Evolutionary conservation across 2,797 vertebrate species (phyloP).

Genomic region (Discoglossus pictus): DNA sequence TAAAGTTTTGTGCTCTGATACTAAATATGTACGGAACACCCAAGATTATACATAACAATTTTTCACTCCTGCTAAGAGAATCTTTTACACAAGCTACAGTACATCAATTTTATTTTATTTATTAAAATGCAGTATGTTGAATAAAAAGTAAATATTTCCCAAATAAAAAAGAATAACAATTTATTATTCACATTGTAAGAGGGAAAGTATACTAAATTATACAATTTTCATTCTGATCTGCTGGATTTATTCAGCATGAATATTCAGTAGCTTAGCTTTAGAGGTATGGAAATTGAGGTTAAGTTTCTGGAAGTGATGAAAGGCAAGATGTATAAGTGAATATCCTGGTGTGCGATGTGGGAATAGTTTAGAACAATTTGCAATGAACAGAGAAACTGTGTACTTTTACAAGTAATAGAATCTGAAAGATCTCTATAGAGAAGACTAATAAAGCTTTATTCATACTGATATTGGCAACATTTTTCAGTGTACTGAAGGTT

Average conservation of each 20-base stretch:
- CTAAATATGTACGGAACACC: too few relatives aligned
- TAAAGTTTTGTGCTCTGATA: too few relatives aligned
- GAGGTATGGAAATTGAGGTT: slow-evolving; percentile 48
- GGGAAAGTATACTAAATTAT: slow-evolving; percentile 21
- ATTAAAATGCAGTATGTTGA: too few relatives aligned
- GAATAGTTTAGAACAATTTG: slow-evolving; percentile 48
- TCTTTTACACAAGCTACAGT: too few relatives aligned
- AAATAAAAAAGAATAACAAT: too few relatives aligned
- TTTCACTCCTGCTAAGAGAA: too few relatives aligned
- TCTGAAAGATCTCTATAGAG: slow-evolving; percentile 39
- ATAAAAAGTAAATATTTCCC: too few relatives aligned
- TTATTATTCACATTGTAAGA: slow-evolving; percentile 21
- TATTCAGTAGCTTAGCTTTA: slow-evolving; percentile 44
- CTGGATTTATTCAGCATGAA: slow-evolving; percentile 41
- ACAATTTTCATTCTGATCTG: slow-evolving; percentile 24
- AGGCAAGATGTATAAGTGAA: slow-evolving; percentile 41
- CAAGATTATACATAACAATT: too few relatives aligned
- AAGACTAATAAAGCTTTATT: slow-evolving; percentile 37
- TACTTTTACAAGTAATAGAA: slow-evolving; percentile 44
- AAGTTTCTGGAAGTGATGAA: slow-evolving; percentile 46
- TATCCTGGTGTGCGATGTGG: slow-evolving; percentile 37
- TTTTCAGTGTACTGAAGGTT: slow-evolving; percentile 28
- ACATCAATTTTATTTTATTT: too few relatives aligned
- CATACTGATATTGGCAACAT: slow-evolving; percentile 22
- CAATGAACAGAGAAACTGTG: slow-evolving; percentile 46